Evolutionary conservation across 2,797 vertebrate genomes (phyloP), one percentile per base, ranked within the genome.

Genomic region (Periophthalmus magnuspinnatus): DNA sequence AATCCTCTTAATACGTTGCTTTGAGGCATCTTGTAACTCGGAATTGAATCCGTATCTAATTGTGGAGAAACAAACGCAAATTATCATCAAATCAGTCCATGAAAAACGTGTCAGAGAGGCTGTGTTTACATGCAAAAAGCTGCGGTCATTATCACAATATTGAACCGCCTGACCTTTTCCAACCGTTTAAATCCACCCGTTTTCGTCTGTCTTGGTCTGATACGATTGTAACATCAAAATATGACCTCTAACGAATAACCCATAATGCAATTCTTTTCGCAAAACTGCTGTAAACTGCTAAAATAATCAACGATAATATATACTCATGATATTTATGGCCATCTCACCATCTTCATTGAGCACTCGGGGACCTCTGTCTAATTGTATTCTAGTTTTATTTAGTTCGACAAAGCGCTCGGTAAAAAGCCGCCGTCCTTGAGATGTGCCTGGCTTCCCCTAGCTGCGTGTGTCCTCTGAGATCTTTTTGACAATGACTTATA

Each of bases 401-500:
- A 48, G 67, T 71, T 68, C 19, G 69, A 38, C 55, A 7, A 9
- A 60, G 62, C 58, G 19, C 58, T 28, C 17, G 11, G 71, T 68
- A 66, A 65, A 71, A 59, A 28, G 24, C 72, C 59, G 16, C 9
- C 41, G 75, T 69, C 79, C 78, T 78, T 76, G 75, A 77, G 76
- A 67, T 63, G 34, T 0, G 8, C 77, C 64, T 72, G 22, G 16
- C 67, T 21, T 60, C 4, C 45, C 65, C 28, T 62, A 56, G 65
- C 58, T 24, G 58, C 69, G 38, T 59, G 56, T 63, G 65, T 67
- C 72, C 70, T 78, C 79, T 6, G 55, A 66, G 69, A 78, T 5
- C 38, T 74, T 61, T 81, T 70, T 80, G 81, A 80, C 77, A 78
- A 76, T 66, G 62, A 33, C 57, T 78, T 76, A 67, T 24, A 41